These are phyloP conservation scores for Solenopsis invicta DNA, from an alignment of 1,140 invertebrate genomes.

Conservation along the genomic window DNA sequence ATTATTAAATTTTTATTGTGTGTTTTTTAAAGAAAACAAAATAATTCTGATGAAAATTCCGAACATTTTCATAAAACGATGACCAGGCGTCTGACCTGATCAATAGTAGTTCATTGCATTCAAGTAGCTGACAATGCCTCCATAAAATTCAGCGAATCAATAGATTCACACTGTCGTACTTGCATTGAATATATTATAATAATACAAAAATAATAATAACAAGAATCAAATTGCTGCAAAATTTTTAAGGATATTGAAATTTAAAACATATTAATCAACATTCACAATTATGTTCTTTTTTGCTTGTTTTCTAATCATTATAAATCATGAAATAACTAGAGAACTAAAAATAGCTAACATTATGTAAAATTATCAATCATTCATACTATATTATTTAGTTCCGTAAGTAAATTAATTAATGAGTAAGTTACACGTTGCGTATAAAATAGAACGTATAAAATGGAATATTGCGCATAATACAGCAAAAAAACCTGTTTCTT, in stretches of 20 bases:
- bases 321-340: neutral
- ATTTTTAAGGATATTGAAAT: neutral
- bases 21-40: too few species aligned
- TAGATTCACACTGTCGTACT: neutral
- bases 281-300: neutral
- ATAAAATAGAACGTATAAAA: neutral
- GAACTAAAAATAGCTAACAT: neutral
- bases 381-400: neutral
- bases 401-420: neutral
- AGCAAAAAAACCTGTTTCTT: neutral
- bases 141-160: neutral
- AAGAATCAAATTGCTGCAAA: neutral
- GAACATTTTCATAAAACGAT: too few species aligned
- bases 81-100: neutral
- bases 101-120: slow-evolving; percentile 26
- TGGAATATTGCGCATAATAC: neutral
- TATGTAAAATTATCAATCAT: neutral
- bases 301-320: neutral
- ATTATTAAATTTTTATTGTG: too few species aligned
- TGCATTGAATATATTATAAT: neutral
- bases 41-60: too few species aligned
- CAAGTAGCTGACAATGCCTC: neutral
- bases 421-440: neutral
- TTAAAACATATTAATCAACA: neutral
- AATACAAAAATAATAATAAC: neutral